Base-by-base conservation (phyloP, 2,113 vertebrate species). In the Panthera tigris region DNA sequence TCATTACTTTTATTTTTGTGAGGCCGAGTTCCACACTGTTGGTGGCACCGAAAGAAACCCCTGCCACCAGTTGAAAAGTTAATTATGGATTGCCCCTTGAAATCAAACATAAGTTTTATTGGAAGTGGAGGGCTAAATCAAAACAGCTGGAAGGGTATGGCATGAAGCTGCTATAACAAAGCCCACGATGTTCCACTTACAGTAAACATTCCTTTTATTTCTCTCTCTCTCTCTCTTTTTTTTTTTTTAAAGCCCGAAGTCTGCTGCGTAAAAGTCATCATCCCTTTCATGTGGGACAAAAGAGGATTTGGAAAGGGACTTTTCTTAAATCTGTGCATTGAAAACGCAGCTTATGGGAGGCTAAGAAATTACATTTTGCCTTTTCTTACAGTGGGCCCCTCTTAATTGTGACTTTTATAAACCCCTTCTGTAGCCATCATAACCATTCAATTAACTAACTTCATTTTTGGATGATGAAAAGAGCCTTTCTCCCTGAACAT, bases 1-100 rank as follows among this genome's bases (percentile, higher is more conserved):
- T 71, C 52, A 23, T 93, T 18, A 29, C 96, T 98, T n/a, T 1
- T 74, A 85, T 92, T 88, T 95, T 97, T 80, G 97, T 91, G 94
- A 97, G 76, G 81, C 93, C 94, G 89, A 97, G 79, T 88, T 87
- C 97, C 84, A 97, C 98, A 79, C 98, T 99, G 98, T 98, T 98
- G 98, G 98, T 99, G 98, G 99, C 98, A 98, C 93, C 96, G 83
- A 94, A 98, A 98, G 96, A 98, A 98, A 98, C 98, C 98, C 98
- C 98, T 97, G 98, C 98, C 99, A 98, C 99, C 97, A 98, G 98
- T 98, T 99, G 98, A 99, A 99, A 99, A 99, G 99, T 99, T 99
- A 99, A 99, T 99, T 99, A 99, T 97, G 98, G 98, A 98, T 98
- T 99, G 98, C 98, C 99, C 99, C 98, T 98, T 99, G 99, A 99